phyloP scores from a whole-genome alignment of 2,888 invertebrate species.

The Alsophila aescularia region DNA sequence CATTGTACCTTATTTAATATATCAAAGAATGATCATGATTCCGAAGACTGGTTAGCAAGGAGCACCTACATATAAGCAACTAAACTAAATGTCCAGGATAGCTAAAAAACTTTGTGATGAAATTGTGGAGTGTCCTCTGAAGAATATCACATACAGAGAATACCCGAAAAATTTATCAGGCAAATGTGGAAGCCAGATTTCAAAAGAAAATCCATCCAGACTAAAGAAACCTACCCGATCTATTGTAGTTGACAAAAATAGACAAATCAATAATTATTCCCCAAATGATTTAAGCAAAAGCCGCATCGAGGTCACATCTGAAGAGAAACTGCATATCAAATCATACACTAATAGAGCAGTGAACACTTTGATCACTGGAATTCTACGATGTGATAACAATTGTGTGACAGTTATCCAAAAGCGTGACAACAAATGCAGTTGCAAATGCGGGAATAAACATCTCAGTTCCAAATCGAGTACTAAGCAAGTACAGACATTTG shows the following conservation, averaged over 20 bases:
- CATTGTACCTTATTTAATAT: constrained; percentile 4
- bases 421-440: constrained; percentile 43
- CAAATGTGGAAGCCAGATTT: not conserved
- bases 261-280: constrained; percentile 44
- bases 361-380: constrained; percentile 57
- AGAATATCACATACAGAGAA: constrained; percentile 36
- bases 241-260: constrained; percentile 52
- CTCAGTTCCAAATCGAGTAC: constrained; percentile 32
- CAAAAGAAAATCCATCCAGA: not conserved
- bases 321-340: constrained; percentile 46
- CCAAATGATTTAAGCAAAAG: constrained; percentile 36
- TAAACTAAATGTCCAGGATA: constrained; percentile 54
- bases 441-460: constrained; percentile 45
- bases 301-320: constrained; percentile 45
- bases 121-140: constrained; percentile 55
- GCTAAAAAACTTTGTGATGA: constrained; percentile 62
- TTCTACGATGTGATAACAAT: constrained; percentile 52
- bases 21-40: constrained; percentile 13
- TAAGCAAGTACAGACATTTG: constrained; percentile 53
- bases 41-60: constrained; percentile 4
- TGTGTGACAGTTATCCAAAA: constrained; percentile 59
- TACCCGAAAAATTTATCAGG: constrained; percentile 14
- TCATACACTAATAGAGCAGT: constrained; percentile 46
- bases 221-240: constrained; percentile 40
- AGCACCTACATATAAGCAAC: not conserved